Conservation (phyloP, 2,888 invertebrate genomes). For the Carpatolechia fugitivella region DNA sequence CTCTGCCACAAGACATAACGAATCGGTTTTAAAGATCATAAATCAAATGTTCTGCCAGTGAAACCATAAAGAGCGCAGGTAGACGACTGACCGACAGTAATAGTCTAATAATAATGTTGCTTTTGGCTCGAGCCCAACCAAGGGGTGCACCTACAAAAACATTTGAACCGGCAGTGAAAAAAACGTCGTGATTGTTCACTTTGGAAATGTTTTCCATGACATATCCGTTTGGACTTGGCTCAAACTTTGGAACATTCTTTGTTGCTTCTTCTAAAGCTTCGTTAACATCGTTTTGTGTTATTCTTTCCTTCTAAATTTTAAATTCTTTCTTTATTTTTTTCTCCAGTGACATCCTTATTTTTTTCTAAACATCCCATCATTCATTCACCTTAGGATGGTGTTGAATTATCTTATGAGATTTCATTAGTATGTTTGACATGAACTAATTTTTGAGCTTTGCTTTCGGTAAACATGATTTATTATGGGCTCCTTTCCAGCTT, state of each 20-base stretch:
- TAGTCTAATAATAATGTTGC: constrained; percentile 69
- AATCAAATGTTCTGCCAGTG: constrained; percentile 29
- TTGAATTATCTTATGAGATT: constrained; percentile 21
- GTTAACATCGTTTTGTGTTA: neutral
- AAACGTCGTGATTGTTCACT: neutral
- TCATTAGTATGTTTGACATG: constrained; percentile 16
- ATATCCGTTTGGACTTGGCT: neutral
- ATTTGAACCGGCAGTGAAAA: neutral
- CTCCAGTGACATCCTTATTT: constrained; percentile 26
- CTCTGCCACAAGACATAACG: neutral
- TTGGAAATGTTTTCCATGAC: neutral
- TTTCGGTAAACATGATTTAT: constrained; percentile 22
- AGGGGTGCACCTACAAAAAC: constrained; percentile 36
- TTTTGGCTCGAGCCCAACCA: constrained; percentile 64
- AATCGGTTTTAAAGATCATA: constrained; percentile 16
- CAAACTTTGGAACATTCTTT: neutral
- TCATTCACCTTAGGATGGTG: constrained; percentile 25
- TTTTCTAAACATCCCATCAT: constrained; percentile 27
- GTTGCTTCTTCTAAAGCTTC: neutral
- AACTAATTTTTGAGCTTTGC: constrained; percentile 6
- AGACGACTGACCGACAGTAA: constrained; percentile 55
- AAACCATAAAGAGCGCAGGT: constrained; percentile 53
- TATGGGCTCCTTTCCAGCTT: neutral
- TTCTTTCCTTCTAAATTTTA: neutral
- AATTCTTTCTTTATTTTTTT: neutral